Percentiles rank a stretch among this genome's conserved stretches.
phyloP scores from a whole-genome alignment of 2,113 vertebrate genomes.

The Muntiacus muntjak region DNA sequence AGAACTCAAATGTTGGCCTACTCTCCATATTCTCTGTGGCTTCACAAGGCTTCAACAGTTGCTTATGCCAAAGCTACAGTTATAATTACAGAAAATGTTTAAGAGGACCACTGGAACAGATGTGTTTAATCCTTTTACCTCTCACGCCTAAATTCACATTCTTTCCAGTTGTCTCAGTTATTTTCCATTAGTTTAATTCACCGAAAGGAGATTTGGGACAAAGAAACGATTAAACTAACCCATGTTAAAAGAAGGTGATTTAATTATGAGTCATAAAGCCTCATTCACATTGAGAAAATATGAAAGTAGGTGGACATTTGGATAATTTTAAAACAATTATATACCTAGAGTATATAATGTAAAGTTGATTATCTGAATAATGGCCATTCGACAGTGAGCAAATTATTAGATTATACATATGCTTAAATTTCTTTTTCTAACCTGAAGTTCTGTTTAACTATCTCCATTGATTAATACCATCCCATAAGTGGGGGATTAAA shows the following conservation, averaged over 20 bases:
- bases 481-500: constrained; percentile 10
- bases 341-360: neutral
- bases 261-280: constrained; percentile 47
- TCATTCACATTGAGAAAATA: constrained; percentile 32
- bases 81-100: constrained; percentile 9
- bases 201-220: constrained; percentile 37
- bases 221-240: constrained; percentile 54
- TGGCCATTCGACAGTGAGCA: constrained; percentile 5
- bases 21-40: neutral
- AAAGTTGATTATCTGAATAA: constrained; percentile 43
- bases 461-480: constrained; percentile 28
- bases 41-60: neutral
- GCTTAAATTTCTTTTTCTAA: constrained; percentile 41
- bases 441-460: constrained; percentile 44
- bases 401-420: constrained; percentile 5
- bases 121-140: constrained; percentile 35
- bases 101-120: neutral
- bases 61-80: neutral
- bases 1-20: neutral
- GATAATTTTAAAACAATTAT: constrained; percentile 44
- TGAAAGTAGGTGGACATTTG: constrained; percentile 41
- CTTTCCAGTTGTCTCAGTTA: constrained; percentile 46
- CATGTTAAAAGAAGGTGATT: constrained; percentile 43
- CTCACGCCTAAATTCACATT: constrained; percentile 49
- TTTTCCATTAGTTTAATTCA: constrained; percentile 70